Percentiles rank a stretch among this genome's conserved stretches.
These are phyloP conservation scores for Chrysoperla carnea DNA, from an alignment of 1,140 invertebrate genomes.

Conservation along the genomic window DNA sequence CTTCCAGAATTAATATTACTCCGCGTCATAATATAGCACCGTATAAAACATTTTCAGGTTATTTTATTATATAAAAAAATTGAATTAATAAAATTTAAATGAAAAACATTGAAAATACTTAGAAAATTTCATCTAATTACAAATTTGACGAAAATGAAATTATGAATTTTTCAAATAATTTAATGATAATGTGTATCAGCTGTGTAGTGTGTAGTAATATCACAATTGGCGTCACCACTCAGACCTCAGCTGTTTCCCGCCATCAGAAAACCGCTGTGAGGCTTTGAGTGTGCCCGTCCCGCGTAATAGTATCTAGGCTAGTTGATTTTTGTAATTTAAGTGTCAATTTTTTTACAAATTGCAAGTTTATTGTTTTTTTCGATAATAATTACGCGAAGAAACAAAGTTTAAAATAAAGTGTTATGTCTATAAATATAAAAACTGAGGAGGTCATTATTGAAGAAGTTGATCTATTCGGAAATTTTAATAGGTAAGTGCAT, in stretches of 20 bases:
- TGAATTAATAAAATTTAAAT: too few species aligned
- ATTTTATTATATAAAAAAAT: too few species aligned
- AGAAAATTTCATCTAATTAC: too few species aligned
- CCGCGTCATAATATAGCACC: constrained; percentile 20
- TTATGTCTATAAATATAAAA: constrained; percentile 27
- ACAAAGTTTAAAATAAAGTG: constrained; percentile 6
- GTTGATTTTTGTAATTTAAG: constrained; percentile 4
- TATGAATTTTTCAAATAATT: too few species aligned
- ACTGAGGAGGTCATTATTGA: constrained; percentile 27
- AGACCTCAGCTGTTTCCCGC: constrained; percentile 47
- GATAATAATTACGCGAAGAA: neutral
- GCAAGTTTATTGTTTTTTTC: neutral
- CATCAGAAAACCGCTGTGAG: constrained; percentile 35
- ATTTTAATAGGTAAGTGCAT: constrained; percentile 24
- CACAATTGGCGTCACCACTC: constrained; percentile 20
- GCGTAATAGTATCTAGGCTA: constrained; percentile 12
- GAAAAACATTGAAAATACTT: too few species aligned
- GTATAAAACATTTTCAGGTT: neutral
- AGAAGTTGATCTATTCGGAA: constrained; percentile 16
- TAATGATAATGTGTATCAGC: too few species aligned
- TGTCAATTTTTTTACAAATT: constrained; percentile 1
- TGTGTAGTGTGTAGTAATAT: constrained; percentile 24
- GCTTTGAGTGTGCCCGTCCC: constrained; percentile 20
- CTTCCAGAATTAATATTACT: constrained; percentile 19
- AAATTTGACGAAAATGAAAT: too few species aligned